Conservation (phyloP, 2,113 vertebrate species). For the Peromyscus leucopus region DNA sequence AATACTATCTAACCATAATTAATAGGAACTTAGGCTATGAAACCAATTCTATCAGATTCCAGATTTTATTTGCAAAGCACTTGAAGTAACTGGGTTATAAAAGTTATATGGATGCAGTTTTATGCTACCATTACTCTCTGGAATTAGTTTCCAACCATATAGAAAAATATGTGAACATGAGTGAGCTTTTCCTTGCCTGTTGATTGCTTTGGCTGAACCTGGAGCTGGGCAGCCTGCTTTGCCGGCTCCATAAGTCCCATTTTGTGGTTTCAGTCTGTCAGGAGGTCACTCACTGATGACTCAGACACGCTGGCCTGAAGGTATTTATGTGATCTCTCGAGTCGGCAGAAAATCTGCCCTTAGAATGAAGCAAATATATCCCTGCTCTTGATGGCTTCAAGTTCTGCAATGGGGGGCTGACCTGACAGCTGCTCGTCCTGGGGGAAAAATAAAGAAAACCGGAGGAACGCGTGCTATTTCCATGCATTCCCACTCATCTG, state of each 20-base stretch:
- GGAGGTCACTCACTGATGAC: conserved; percentile 85
- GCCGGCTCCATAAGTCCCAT: conserved; percentile 69
- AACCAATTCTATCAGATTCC: conserved; percentile 70
- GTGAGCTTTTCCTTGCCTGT: conserved; percentile 56
- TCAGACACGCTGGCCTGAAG: conserved; percentile 84
- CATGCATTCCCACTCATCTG: conserved; percentile 84
- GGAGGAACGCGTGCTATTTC: conserved; percentile 83
- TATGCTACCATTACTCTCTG: conserved; percentile 68
- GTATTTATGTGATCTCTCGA: conserved; percentile 86
- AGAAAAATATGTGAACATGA: conserved; percentile 61
- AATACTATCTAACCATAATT: conserved; percentile 55
- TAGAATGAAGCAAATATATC: conserved; percentile 80
- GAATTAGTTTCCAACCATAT: conserved; percentile 74
- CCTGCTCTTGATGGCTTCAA: conserved; percentile 83
- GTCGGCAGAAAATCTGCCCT: conserved; percentile 83
- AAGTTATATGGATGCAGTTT: conserved; percentile 68
- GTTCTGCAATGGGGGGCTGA: conserved; percentile 79
- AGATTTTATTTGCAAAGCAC: conserved; percentile 76
- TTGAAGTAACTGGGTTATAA: conserved; percentile 73
- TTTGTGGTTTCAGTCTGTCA: conserved; percentile 84
- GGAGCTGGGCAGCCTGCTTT: conserved; percentile 69
- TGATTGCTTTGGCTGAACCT: conserved; percentile 67
- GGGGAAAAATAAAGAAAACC: conserved; percentile 86
- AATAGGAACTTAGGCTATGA: conserved; percentile 66
- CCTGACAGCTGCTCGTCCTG: conserved; percentile 85